Evolutionary conservation across 2,888 invertebrate genomes (phyloP).

Genomic region (Neocrepidodera transversa): DNA sequence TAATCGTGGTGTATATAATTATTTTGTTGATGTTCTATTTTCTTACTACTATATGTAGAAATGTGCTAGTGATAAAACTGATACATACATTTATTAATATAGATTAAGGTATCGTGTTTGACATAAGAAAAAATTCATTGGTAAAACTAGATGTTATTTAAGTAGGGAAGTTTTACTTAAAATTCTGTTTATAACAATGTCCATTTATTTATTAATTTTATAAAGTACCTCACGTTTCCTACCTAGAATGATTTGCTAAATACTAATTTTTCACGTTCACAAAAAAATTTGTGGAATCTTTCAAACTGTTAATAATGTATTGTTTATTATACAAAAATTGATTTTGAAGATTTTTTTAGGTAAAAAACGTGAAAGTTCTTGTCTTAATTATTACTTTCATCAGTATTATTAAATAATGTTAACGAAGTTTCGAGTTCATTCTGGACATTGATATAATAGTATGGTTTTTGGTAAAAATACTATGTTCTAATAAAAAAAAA

Average conservation of each 20-base stretch:
- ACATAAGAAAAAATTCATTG: slow-evolving; percentile 55
- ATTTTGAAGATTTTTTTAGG: too few species aligned
- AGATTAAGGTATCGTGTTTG: slow-evolving; percentile 58
- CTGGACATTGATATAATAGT: slow-evolving; percentile 43
- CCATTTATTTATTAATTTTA: slow-evolving; percentile 31
- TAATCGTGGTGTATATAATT: neutral
- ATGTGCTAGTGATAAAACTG: slow-evolving; percentile 38
- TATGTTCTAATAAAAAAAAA: slow-evolving; percentile 46
- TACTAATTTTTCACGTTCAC: too few species aligned
- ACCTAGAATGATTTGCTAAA: neutral
- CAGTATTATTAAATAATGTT: slow-evolving; percentile 40
- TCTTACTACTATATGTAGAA: slow-evolving; percentile 4
- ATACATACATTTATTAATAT: slow-evolving; percentile 41
- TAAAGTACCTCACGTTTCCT: neutral
- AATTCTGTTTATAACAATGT: slow-evolving; percentile 51
- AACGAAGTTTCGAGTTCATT: slow-evolving; percentile 20
- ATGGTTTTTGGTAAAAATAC: slow-evolving; percentile 41
- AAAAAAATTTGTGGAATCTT: too few species aligned
- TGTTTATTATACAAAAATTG: too few species aligned
- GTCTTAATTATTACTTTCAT: slow-evolving; percentile 27
- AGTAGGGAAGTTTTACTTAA: slow-evolving; percentile 53
- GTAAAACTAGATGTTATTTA: slow-evolving; percentile 58
- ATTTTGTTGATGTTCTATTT: slow-evolving; percentile 3
- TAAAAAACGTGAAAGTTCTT: neutral
- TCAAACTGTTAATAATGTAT: too few species aligned